phyloP scores from a whole-genome alignment of 2,888 invertebrate genomes.

The Heliconius aoede region DNA sequence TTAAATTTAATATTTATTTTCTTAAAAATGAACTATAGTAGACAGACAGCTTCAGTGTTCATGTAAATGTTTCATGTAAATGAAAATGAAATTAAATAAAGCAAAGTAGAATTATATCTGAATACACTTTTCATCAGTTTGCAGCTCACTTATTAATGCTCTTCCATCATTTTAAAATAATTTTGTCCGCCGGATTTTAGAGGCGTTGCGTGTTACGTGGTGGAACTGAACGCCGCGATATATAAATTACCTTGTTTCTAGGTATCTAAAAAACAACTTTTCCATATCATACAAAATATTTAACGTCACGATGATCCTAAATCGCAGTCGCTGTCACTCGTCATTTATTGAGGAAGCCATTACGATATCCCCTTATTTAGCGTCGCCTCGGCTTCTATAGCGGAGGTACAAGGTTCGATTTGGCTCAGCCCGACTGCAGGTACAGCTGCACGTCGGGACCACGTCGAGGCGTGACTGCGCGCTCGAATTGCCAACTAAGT shows the following conservation, averaged over 20 bases:
- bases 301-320: constrained; percentile 33
- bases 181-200: no score
- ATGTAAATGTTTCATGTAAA: neutral
- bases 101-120: neutral
- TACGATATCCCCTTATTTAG: constrained; percentile 38
- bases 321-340: constrained; percentile 50
- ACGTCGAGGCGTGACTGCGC: constrained; percentile 56
- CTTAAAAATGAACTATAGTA: neutral
- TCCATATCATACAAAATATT: constrained; percentile 23
- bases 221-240: no score
- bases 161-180: neutral
- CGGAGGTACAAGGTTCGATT: constrained; percentile 32
- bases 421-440: neutral
- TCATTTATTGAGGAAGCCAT: constrained; percentile 54
- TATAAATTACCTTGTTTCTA: neutral
- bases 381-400: constrained; percentile 27
- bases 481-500: constrained; percentile 63
- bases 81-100: constrained; percentile 8
- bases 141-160: neutral
- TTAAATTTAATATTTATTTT: constrained; percentile 2
- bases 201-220: no score
- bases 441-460: constrained; percentile 22
- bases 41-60: neutral
- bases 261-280: neutral
- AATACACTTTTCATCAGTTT: constrained; percentile 5